Conservation (phyloP, 2,797 vertebrate genomes). For the Sebastolobus alascanus region DNA sequence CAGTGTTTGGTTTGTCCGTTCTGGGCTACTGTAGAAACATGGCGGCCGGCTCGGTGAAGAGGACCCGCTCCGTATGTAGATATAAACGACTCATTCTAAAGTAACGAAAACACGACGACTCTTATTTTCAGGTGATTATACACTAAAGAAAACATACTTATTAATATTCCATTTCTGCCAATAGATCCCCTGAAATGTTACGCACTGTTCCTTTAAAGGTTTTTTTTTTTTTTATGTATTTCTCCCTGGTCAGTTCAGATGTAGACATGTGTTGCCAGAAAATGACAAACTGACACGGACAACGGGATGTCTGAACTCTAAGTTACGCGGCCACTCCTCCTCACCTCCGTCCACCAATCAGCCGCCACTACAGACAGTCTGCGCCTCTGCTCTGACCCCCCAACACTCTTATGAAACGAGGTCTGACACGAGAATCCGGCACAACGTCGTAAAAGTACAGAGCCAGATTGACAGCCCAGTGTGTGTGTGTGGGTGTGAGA, state of each 20-base stretch:
- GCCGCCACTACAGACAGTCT: constrained; percentile 2
- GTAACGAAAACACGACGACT: too few species aligned
- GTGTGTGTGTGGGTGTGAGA: constrained; percentile 6
- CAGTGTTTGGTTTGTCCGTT: too few species aligned
- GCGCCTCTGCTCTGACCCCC: constrained; percentile 11
- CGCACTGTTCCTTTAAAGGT: neutral
- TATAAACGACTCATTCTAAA: too few species aligned
- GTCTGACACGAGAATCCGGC: constrained; percentile 23
- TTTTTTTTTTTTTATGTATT: neutral
- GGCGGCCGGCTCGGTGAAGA: too few species aligned
- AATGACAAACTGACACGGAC: neutral
- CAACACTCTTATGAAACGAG: constrained; percentile 13
- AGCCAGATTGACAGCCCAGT: constrained; percentile 15
- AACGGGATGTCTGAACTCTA: neutral
- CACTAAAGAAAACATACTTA: too few species aligned
- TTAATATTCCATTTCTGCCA: too few species aligned
- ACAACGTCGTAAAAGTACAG: constrained; percentile 7
- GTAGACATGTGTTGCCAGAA: neutral
- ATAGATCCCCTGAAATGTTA: too few species aligned
- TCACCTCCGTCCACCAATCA: constrained; percentile 21
- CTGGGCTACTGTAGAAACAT: too few species aligned
- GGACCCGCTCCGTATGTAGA: too few species aligned
- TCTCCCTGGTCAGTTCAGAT: neutral
- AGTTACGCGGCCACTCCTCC: neutral
- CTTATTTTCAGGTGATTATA: too few species aligned